These are phyloP conservation scores for Hypsopygia costalis DNA, from an alignment of 2,888 invertebrate species.

Conservation along the genomic window DNA sequence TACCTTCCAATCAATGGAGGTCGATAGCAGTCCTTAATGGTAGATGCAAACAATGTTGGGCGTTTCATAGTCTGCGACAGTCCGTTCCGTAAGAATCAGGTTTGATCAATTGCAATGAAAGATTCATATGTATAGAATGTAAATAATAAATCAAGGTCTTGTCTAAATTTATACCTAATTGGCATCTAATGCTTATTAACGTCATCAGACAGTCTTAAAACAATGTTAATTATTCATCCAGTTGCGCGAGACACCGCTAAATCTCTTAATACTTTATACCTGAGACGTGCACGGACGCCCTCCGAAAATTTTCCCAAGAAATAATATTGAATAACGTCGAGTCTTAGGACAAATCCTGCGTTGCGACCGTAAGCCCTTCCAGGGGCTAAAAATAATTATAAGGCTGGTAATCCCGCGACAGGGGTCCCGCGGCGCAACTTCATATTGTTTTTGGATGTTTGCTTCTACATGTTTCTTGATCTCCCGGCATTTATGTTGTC, in stretches of 20 bases:
- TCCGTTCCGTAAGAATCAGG: too few species aligned
- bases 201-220: not conserved
- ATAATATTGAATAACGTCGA: slow-evolving; percentile 75
- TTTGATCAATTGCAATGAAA: too few species aligned
- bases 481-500: slow-evolving; percentile 10
- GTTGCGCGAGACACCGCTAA: slow-evolving; percentile 31
- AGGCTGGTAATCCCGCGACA: slow-evolving; percentile 42
- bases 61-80: too few species aligned
- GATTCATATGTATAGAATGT: too few species aligned
- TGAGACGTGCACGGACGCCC: slow-evolving; percentile 37
- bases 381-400: slow-evolving; percentile 63
- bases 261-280: slow-evolving; percentile 54
- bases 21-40: too few species aligned
- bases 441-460: slow-evolving; percentile 34
- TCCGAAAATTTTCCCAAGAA: slow-evolving; percentile 44
- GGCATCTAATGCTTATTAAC: not conserved
- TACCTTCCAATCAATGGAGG: too few species aligned
- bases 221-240: slow-evolving; percentile 26
- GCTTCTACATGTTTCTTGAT: slow-evolving; percentile 13
- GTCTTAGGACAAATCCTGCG: slow-evolving; percentile 67
- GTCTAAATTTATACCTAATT: too few species aligned
- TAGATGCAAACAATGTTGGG: too few species aligned
- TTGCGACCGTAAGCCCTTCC: slow-evolving; percentile 66
- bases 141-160: too few species aligned
- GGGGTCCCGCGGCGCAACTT: slow-evolving; percentile 26